These are phyloP conservation scores for Hirtodrosophila confusa DNA, from an alignment of 2,888 invertebrate genomes.

Conservation along the genomic window DNA sequence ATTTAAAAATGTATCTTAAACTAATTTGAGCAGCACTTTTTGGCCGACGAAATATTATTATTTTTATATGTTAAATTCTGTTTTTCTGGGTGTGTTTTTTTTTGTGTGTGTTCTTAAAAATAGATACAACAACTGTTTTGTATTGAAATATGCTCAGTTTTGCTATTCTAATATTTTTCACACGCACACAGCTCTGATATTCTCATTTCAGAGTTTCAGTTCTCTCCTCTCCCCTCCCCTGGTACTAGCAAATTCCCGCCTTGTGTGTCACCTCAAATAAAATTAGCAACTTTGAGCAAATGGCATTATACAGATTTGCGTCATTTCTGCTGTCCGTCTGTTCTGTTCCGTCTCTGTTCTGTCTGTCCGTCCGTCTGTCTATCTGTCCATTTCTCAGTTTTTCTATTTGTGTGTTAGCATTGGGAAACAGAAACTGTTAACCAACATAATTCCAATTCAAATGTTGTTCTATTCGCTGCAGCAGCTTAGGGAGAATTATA, in stretches of 20 bases:
- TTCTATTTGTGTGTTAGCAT: constrained; percentile 19
- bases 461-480: constrained; percentile 28
- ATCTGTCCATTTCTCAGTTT: constrained; percentile 8
- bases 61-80: constrained; percentile 48
- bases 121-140: constrained; percentile 52
- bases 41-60: constrained; percentile 63
- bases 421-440: constrained; percentile 34
- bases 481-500: constrained; percentile 35
- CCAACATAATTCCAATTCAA: constrained; percentile 43
- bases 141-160: constrained; percentile 63
- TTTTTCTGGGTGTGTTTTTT: constrained; percentile 26
- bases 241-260: constrained; percentile 64
- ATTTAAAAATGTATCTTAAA: constrained; percentile 82
- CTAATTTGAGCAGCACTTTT: constrained; percentile 73
- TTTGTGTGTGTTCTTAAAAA: constrained; percentile 56
- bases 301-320: constrained; percentile 75
- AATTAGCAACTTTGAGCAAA: constrained; percentile 77
- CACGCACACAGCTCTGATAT: constrained; percentile 23
- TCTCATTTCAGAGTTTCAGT: constrained; percentile 35
- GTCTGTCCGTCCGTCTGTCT: neutral
- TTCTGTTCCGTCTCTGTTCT: neutral
- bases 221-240: constrained; percentile 6
- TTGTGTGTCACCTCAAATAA: constrained; percentile 81
- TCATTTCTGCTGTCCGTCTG: constrained; percentile 56
- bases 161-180: constrained; percentile 64